phyloP scores from a whole-genome alignment of 2,888 invertebrate species.

The Platycheirus rosarum region DNA sequence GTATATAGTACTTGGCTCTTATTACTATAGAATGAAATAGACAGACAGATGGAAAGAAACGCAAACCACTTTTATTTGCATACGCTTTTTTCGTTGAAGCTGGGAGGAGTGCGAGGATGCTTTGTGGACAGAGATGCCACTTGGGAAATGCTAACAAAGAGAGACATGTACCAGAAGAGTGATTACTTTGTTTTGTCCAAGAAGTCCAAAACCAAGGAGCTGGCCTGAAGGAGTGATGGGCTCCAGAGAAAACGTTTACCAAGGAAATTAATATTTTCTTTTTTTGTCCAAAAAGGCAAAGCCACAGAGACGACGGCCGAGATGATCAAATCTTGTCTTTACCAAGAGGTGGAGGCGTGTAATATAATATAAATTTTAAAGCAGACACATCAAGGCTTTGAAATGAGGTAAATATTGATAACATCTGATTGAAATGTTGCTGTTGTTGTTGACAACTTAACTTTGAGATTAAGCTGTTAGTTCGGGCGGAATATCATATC shows the following conservation, averaged over 20 bases:
- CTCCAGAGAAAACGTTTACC: conserved; percentile 36
- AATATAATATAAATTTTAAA: conserved; percentile 22
- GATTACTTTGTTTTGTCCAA: conserved; percentile 69
- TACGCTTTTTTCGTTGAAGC: conserved; percentile 24
- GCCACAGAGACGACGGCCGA: neutral
- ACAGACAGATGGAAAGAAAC: conserved; percentile 55
- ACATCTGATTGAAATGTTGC: conserved; percentile 44
- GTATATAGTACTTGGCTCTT: conserved; percentile 1
- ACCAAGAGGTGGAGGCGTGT: neutral
- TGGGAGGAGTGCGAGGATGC: neutral
- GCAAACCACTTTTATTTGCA: conserved; percentile 69
- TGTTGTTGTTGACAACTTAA: conserved; percentile 54
- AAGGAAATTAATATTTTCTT: conserved; percentile 71
- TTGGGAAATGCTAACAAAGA: conserved; percentile 63
- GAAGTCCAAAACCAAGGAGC: conserved; percentile 35
- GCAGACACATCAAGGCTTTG: conserved; percentile 15
- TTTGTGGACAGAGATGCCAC: conserved; percentile 19
- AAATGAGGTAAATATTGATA: conserved; percentile 66
- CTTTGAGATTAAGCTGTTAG: conserved; percentile 43
- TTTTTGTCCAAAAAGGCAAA: conserved; percentile 20
- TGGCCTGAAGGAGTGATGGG: conserved; percentile 13
- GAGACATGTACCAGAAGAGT: conserved; percentile 62
- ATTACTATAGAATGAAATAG: conserved; percentile 43
- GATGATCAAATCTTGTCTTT: conserved; percentile 48
- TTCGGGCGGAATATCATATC: neutral